These are phyloP conservation scores for Megatriorchis doriae DNA, from an alignment of 2,113 vertebrate species.

Conservation along the genomic window DNA sequence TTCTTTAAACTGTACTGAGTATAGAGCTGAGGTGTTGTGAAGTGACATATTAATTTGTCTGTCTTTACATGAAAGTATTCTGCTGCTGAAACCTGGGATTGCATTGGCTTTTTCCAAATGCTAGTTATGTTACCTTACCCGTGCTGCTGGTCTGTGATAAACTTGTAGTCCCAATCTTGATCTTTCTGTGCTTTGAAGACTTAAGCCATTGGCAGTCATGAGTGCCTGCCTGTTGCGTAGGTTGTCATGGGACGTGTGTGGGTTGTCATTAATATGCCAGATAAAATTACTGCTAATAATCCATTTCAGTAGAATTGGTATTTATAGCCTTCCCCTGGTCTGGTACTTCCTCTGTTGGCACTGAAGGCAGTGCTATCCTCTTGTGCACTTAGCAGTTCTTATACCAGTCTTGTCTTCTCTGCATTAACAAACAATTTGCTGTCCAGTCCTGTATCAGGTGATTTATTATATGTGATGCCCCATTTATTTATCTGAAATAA, in stretches of 20 bases:
- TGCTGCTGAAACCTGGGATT: background rate
- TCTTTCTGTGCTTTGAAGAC: background rate
- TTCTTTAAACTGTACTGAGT: background rate
- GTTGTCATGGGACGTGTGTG: background rate
- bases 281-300: background rate
- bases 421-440: background rate
- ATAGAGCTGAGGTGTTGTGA: background rate
- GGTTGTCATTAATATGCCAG: background rate
- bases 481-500: background rate
- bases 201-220: accelerated
- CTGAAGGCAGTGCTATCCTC: background rate
- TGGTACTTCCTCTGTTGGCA: background rate
- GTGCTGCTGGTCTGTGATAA: background rate
- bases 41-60: background rate
- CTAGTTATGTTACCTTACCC: accelerated
- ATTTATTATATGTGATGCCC: background rate
- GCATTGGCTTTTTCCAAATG: background rate
- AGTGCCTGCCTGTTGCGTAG: background rate
- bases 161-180: background rate
- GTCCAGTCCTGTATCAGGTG: background rate
- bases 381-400: background rate
- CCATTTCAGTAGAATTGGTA: background rate
- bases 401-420: background rate
- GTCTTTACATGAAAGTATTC: background rate
- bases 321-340: background rate